Evolutionary conservation across 2,888 invertebrate species (phyloP).

Genomic region (Sinopyrophorus schimmeli): DNA sequence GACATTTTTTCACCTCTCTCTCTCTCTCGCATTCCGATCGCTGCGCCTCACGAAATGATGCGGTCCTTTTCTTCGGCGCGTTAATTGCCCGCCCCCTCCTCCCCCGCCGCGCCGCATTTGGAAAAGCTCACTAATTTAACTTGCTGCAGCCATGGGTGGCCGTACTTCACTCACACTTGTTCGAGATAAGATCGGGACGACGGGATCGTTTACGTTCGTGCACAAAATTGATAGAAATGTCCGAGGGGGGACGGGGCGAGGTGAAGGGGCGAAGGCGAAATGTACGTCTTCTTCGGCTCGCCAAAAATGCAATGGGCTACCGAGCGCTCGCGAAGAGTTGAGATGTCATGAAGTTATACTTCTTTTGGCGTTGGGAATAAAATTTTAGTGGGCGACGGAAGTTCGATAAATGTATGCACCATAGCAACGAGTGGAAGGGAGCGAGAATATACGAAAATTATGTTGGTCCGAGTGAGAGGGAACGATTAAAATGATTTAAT

Average conservation of each 20-base stretch:
- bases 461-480: too few species aligned
- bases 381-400: too few species aligned
- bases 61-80: slow-evolving; percentile 23
- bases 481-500: too few species aligned
- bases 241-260: too few species aligned
- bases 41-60: slow-evolving; percentile 12
- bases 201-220: slow-evolving; percentile 28
- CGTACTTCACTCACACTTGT: slow-evolving; percentile 33
- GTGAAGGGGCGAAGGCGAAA: too few species aligned
- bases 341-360: too few species aligned
- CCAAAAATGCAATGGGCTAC: too few species aligned
- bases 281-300: slow-evolving; percentile 8
- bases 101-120: slow-evolving; percentile 33
- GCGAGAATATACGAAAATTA: too few species aligned
- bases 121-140: slow-evolving; percentile 39
- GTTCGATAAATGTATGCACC: too few species aligned
- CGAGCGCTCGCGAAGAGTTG: too few species aligned
- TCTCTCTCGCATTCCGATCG: slow-evolving; percentile 23
- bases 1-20: slow-evolving; percentile 8
- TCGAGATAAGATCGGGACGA: slow-evolving; percentile 27
- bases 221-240: slow-evolving; percentile 28
- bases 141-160: slow-evolving; percentile 35
- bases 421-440: too few species aligned
- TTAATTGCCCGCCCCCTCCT: slow-evolving; percentile 38
- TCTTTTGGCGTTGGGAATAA: too few species aligned